Conservation (phyloP, 2,888 invertebrate species). For the Aradus depressus region DNA sequence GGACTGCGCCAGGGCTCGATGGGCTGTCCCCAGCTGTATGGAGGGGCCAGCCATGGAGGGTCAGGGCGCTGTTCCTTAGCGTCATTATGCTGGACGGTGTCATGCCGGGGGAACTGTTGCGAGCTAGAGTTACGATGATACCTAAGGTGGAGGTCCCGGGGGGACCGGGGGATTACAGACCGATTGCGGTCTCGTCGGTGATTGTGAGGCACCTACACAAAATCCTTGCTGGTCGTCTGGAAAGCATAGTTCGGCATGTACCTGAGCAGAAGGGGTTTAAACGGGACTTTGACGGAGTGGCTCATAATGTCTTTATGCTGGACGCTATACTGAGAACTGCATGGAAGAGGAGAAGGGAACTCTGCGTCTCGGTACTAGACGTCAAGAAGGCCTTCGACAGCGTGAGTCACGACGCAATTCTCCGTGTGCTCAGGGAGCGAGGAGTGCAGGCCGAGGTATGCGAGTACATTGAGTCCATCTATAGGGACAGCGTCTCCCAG, state of each 20-base stretch:
- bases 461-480: too few relatives aligned
- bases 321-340: too few relatives aligned
- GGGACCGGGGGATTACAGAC: slow-evolving; percentile 9
- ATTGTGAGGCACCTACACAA: slow-evolving; percentile 24
- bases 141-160: slow-evolving; percentile 8
- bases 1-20: not conserved
- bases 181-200: slow-evolving; percentile 24
- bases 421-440: too few relatives aligned
- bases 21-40: not conserved
- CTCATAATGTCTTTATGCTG: too few relatives aligned
- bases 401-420: too few relatives aligned
- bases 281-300: too few relatives aligned
- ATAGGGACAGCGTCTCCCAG: too few relatives aligned
- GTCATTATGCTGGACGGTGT: slow-evolving; percentile 10
- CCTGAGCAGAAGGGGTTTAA: slow-evolving; percentile 3
- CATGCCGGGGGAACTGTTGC: not conserved
- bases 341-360: too few relatives aligned
- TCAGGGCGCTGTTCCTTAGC: slow-evolving; percentile 11
- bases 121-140: slow-evolving; percentile 11
- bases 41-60: not conserved
- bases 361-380: too few relatives aligned
- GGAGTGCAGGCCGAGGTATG: too few relatives aligned
- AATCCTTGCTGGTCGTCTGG: slow-evolving; percentile 23
- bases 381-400: too few relatives aligned
- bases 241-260: not conserved